Conservation (phyloP, 1,140 invertebrate species). For the Asbolus verrucosus region DNA sequence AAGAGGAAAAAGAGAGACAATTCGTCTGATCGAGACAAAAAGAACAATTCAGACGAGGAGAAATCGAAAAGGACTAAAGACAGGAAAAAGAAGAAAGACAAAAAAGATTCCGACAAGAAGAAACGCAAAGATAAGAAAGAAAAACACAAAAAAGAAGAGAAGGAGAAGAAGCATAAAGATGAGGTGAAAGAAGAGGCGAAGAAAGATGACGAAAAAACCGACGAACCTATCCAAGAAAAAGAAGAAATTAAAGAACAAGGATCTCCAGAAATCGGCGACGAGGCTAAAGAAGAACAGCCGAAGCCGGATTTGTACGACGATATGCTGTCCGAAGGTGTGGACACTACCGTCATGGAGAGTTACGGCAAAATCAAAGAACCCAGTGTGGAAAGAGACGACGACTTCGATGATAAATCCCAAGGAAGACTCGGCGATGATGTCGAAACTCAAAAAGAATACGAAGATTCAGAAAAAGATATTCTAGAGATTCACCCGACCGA, state of each 20-base stretch:
- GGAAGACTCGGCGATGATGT: conserved; percentile 31
- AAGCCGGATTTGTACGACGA: conserved; percentile 63
- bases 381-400: conserved; percentile 31
- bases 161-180: conserved; percentile 67
- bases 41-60: conserved; percentile 63
- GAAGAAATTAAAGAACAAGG: too few relatives aligned
- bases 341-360: conserved; percentile 60
- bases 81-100: conserved; percentile 70
- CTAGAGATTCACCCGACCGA: conserved; percentile 64
- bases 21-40: conserved; percentile 63
- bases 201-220: conserved; percentile 41
- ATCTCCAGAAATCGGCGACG: not conserved
- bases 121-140: conserved; percentile 68
- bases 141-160: conserved; percentile 65
- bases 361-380: conserved; percentile 56
- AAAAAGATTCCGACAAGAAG: conserved; percentile 69
- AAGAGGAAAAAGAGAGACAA: conserved; percentile 50
- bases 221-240: too few relatives aligned
- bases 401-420: conserved; percentile 16
- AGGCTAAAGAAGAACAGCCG: not conserved
- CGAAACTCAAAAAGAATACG: conserved; percentile 54
- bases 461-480: conserved; percentile 62
- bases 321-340: conserved; percentile 59
- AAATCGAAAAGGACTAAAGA: conserved; percentile 68
- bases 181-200: conserved; percentile 63